These are phyloP conservation scores for Rhagoletis pomonella DNA, from an alignment of 1,140 invertebrate genomes.

Conservation along the genomic window DNA sequence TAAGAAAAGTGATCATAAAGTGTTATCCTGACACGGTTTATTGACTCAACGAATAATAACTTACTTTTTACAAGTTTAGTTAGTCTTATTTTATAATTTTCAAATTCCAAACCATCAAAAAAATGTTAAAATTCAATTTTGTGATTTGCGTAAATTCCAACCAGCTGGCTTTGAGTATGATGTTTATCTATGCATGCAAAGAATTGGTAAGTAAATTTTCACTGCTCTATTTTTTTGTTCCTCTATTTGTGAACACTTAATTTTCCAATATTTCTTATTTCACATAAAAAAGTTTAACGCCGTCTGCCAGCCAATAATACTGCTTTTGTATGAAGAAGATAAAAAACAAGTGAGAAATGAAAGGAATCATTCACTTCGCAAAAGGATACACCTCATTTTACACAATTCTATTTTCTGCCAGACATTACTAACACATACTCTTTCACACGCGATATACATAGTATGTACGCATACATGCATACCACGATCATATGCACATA, in stretches of 20 bases:
- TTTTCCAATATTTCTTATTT: conserved; percentile 31
- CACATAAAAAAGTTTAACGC: conserved; percentile 17
- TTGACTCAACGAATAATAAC: no score
- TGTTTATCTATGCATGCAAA: no score
- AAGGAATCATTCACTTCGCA: conserved; percentile 20
- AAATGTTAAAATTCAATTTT: no score
- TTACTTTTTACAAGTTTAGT: no score
- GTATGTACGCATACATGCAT: no score
- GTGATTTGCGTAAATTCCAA: no score
- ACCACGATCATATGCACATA: background rate
- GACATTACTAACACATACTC: conserved; percentile 12
- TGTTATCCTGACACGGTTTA: no score
- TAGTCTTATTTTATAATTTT: no score
- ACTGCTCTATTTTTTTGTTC: background rate
- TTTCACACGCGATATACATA: no score
- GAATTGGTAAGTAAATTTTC: background rate
- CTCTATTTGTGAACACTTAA: background rate
- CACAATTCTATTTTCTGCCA: background rate
- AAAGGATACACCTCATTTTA: conserved; percentile 34
- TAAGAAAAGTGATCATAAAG: no score
- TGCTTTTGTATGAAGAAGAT: background rate
- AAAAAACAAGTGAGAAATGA: background rate
- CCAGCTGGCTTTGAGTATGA: no score
- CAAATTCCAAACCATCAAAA: no score
- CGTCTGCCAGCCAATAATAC: background rate